These are phyloP conservation scores for Cyclina sinensis DNA, from an alignment of 1,140 invertebrate species.

Conservation along the genomic window DNA sequence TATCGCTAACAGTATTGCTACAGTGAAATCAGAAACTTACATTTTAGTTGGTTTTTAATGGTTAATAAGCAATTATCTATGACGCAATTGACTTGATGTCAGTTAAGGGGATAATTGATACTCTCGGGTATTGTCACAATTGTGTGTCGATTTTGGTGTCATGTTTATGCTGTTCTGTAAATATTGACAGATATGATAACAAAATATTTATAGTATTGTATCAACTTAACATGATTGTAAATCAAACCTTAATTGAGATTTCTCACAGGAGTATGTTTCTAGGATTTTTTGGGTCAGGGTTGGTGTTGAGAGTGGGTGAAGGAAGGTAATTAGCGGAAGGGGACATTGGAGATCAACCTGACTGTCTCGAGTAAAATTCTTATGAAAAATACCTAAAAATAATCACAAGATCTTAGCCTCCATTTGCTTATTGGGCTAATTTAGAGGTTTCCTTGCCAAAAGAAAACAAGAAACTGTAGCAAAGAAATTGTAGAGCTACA, in stretches of 20 bases:
- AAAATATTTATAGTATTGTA: background rate
- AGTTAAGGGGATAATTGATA: background rate
- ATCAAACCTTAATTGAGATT: too few species aligned
- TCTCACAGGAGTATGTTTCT: too few species aligned
- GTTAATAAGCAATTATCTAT: constrained; percentile 15
- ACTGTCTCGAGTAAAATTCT: too few species aligned
- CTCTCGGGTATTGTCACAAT: background rate
- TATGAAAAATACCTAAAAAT: too few species aligned
- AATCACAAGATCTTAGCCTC: too few species aligned
- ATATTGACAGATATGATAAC: background rate
- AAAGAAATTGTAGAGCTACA: background rate
- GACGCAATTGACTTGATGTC: constrained; percentile 14
- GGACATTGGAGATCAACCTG: too few species aligned
- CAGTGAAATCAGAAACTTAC: background rate
- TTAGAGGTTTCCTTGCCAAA: background rate
- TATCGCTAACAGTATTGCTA: background rate
- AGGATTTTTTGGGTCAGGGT: too few species aligned
- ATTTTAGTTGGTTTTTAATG: background rate
- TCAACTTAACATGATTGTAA: too few species aligned
- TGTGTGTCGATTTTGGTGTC: background rate
- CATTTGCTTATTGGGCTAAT: too few species aligned
- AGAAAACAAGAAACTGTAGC: background rate
- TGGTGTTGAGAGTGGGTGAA: too few species aligned
- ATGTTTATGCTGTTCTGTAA: background rate
- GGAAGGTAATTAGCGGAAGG: too few species aligned